Conservation (phyloP, 2,113 vertebrate genomes). For the Alligator sinensis region DNA sequence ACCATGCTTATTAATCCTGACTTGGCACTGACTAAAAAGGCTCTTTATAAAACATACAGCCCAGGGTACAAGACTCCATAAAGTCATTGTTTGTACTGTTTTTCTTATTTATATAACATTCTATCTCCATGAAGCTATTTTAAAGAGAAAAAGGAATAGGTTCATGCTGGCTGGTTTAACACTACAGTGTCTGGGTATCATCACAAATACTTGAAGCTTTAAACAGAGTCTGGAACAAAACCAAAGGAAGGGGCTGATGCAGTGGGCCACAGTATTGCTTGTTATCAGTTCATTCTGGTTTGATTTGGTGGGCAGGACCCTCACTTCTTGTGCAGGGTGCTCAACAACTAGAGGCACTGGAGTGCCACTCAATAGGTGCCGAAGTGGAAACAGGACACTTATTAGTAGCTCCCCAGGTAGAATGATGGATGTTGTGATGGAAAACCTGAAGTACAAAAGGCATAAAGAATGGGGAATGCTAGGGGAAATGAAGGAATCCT, state of each 20-base stretch:
- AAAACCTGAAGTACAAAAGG: background rate
- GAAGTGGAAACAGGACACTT: background rate
- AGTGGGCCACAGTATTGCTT: accelerated
- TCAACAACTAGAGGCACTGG: background rate
- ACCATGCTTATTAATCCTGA: slow-evolving; percentile 41
- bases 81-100: slow-evolving; percentile 55
- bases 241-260: slow-evolving; percentile 5
- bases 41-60: slow-evolving; percentile 61
- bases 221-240: background rate
- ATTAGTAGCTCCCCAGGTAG: background rate
- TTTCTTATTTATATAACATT: slow-evolving; percentile 50
- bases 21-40: slow-evolving; percentile 52
- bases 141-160: background rate
- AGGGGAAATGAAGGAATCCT: background rate
- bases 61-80: slow-evolving; percentile 55
- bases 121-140: background rate
- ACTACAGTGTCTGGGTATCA: background rate
- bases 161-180: background rate
- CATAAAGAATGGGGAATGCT: background rate
- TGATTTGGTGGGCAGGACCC: background rate
- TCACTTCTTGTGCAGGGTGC: background rate
- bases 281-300: background rate
- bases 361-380: background rate
- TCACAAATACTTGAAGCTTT: background rate
- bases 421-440: background rate